Base-by-base conservation (phyloP, 2,888 invertebrate genomes). In the Sericinus montela region DNA sequence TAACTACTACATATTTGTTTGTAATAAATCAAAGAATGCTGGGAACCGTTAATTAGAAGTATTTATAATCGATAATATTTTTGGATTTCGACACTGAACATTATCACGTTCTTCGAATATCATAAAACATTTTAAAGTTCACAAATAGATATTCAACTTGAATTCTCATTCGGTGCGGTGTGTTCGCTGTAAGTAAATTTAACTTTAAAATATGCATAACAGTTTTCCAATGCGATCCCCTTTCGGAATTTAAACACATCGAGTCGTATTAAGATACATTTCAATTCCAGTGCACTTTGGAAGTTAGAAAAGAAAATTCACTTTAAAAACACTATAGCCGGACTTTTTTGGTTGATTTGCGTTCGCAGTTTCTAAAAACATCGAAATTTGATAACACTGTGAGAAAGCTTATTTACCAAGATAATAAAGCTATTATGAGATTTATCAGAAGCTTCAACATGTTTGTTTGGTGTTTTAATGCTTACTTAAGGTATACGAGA, bases 121-220 rank as follows among this genome's bases (percentile, higher is more conserved):
- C 74, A 75, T 83, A 82, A 83, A 85, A 77, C 77, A 82, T 80
- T 83, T 82, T 77, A 77, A 79, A 81, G 68, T 82, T 75, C 63
- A 62, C 62, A 69, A 69, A 75, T 75, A 80, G 73, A 77, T 32
- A 32, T 84, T 77, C 68, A 54, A 67, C 59, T 67, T 54, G 69
- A 75, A 74, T 79, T 75, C 72, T 77, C 77, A 75, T 79, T 80
- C 80, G 59, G 56, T 54, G 57, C 59, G 67, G 68, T 64, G 65
- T 68, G 65, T 72, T 62, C 66, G 63, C 59, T 71, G 72, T 78
- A 83, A 84, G 85, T 85, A 87, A 85, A 87, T 87, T 86, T 83
- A 76, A 85, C 80, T 86, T 87, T 87, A 86, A 88, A 86, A 87
- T 88, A 88, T 88, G 87, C 86, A 84, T 86, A 86, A 87, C 86